These are phyloP conservation scores for Lutraria rhynchaena DNA, from an alignment of 1,140 invertebrate genomes.

Conservation along the genomic window DNA sequence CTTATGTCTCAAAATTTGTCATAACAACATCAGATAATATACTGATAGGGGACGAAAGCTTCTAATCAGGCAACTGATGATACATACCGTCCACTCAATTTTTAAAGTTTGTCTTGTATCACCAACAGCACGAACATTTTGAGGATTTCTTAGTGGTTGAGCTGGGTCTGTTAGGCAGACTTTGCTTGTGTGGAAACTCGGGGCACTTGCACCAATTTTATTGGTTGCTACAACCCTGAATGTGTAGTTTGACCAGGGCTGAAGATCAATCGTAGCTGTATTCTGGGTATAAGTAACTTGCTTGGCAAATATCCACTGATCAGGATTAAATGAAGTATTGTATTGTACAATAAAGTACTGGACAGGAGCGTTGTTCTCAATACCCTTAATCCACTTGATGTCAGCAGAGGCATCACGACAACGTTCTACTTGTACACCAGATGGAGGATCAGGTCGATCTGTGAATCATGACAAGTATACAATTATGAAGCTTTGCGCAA, in stretches of 20 bases:
- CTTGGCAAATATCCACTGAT: constrained; percentile 88
- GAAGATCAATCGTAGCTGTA: constrained; percentile 62
- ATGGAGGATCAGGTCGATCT: constrained; percentile 96
- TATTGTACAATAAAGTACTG: constrained; percentile 95
- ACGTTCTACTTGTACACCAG: constrained; percentile 82
- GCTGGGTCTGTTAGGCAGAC: constrained; percentile 85
- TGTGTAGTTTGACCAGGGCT: constrained; percentile 97
- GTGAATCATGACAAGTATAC: constrained; percentile 85
- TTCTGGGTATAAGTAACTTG: constrained; percentile 66
- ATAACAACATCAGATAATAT: no score
- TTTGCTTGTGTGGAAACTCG: constrained; percentile 69
- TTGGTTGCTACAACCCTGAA: constrained; percentile 97
- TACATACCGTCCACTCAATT: constrained; percentile 95
- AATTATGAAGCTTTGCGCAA: no score
- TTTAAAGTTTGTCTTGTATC: constrained; percentile 94
- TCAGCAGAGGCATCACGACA: constrained; percentile 87
- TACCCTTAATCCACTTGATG: constrained; percentile 91
- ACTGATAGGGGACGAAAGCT: no score
- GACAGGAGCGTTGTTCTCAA: constrained; percentile 94
- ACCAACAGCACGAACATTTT: constrained; percentile 95
- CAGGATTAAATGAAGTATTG: constrained; percentile 96
- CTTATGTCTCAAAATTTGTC: no score
- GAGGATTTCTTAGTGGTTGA: constrained; percentile 96
- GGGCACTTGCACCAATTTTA: constrained; percentile 89
- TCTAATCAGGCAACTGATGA: no score